Base-by-base conservation (phyloP, 37 sponge, comb jelly and placozoan genomes). In the Spongilla lacustris region DNA sequence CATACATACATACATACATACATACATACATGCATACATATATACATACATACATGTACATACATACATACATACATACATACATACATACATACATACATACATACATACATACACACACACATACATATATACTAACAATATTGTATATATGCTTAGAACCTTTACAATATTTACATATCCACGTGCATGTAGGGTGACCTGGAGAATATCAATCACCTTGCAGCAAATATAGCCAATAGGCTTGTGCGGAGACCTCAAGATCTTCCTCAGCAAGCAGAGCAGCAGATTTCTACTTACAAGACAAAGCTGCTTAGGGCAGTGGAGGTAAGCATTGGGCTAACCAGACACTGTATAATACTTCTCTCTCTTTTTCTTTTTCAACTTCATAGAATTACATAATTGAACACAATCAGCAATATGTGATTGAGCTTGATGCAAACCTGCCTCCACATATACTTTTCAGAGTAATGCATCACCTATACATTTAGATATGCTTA, bases 381-480 rank as follows among this genome's bases (percentile, higher is more conserved):
- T 6, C 6, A 6, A 31, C 48, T 37, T 33, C 69, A 30, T 75
- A 97, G 93, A 89, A 92, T 69, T 92, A 84, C 49, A 97, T 97
- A 34, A 90, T 92, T 68, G 69, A 79, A 27, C 97, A 94, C 36
- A 81, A 89, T 46, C 84, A 84, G 32, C 95, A 97, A 32, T 78
- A 76, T 75, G 86, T 97, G 21, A 92, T 97, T 86, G 97, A 97
- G 48, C 69, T 97, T 73, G 95, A 97, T 84, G 97, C 93, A 11
- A 91, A 92, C 71, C 83, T 97, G 30, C 66, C 79, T n/a, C 84
- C 92, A 35, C 86, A 81, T 26, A 91, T 94, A 46, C 75, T 97
- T 37, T 89, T 97, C 75, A 87, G 88, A 78, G 94, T 94, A 71
- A 75, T 26, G 27, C 14, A 50, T 4, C 31, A 17, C 12, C 4